Conservation (phyloP, 2,113 vertebrate genomes). For the Orientallactaga bullata region DNA sequence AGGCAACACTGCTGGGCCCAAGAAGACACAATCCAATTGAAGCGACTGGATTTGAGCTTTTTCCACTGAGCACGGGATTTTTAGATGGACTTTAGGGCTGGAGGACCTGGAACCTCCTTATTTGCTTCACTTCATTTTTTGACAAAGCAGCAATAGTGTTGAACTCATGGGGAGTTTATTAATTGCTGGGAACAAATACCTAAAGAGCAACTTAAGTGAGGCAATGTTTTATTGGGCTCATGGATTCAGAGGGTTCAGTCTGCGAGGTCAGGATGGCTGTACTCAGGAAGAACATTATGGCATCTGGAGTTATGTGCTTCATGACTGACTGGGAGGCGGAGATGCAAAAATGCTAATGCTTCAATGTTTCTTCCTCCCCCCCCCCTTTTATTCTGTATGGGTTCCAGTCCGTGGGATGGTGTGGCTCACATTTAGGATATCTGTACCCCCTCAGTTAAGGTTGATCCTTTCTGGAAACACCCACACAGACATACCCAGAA, state of each 20-base stretch:
- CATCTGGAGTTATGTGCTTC: background rate
- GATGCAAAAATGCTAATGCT: background rate
- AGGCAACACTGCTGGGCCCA: background rate
- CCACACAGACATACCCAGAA: background rate
- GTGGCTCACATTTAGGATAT: background rate
- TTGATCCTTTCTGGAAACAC: background rate
- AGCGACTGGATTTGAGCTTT: background rate
- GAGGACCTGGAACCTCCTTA: background rate
- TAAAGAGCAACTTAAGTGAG: background rate
- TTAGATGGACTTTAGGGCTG: background rate
- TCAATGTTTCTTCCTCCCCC: background rate
- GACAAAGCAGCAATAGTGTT: background rate
- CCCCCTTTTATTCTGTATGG: background rate
- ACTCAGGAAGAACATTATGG: background rate
- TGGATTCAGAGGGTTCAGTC: background rate
- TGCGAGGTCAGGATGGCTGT: background rate
- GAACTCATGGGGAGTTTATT: background rate
- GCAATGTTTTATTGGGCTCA: background rate
- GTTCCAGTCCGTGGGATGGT: background rate
- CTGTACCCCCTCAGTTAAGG: background rate
- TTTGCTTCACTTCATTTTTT: constrained; percentile 31
- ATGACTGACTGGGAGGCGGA: no score
- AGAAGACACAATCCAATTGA: background rate
- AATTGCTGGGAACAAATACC: background rate
- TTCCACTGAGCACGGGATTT: background rate